Evolutionary conservation across 2,113 vertebrate genomes (phyloP).

Genomic region (Coturnix japonica): DNA sequence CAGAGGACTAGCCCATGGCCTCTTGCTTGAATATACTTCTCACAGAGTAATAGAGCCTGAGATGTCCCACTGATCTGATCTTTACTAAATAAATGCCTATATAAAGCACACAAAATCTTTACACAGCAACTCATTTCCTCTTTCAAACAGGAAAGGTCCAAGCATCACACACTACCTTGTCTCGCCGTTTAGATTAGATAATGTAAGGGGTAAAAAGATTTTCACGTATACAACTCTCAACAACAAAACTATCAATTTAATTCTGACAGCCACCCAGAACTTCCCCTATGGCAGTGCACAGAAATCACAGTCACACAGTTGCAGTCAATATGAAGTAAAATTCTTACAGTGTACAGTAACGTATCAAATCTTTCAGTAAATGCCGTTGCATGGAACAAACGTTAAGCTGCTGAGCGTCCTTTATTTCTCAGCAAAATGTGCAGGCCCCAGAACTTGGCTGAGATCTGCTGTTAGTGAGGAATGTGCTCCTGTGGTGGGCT

Average conservation of each 20-base stretch:
- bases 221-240: neutral
- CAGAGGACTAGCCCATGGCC: neutral
- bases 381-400: neutral
- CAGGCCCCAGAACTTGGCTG: neutral
- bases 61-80: neutral
- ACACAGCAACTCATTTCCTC: neutral
- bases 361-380: neutral
- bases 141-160: neutral
- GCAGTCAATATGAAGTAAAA: neutral
- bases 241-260: neutral
- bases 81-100: neutral
- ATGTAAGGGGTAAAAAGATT: neutral
- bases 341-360: neutral
- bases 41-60: neutral
- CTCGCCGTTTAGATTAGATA: neutral
- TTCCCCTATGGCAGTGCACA: neutral
- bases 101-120: neutral
- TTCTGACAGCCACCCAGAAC: neutral
- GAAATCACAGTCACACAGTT: neutral
- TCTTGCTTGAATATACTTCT: neutral
- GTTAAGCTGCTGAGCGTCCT: neutral
- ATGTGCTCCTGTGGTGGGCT: rapidly evolving
- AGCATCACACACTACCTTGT: neutral
- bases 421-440: neutral
- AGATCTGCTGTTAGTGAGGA: neutral